Base-by-base conservation (phyloP, 2,888 invertebrate genomes). In the Eupithecia insigniata region DNA sequence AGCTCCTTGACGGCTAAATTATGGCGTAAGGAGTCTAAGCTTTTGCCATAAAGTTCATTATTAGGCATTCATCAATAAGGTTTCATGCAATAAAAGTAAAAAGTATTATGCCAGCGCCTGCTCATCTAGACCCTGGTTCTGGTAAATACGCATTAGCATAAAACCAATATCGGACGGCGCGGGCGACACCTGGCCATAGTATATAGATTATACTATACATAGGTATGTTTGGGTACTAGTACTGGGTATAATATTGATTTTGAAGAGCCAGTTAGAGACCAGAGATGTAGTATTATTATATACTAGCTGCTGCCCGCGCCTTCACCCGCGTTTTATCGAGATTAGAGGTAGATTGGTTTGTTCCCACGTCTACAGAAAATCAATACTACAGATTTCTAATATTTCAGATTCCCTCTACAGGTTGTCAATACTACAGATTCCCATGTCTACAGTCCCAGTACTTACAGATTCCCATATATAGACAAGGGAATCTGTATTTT, bases 141-240 rank as follows among this genome's bases (percentile, higher is more conserved):
- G 80, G 87, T 89, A 89, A 89, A 89, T 87, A 87, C 78, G 78
- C 74, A 92, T 93, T 93, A 91, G 87, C 92, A 92, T 93, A 92
- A 92, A 93, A 87, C 87, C 90, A 92, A 93, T 92, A 93, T 90
- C 86, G 84, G 73, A 70, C 83, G 82, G 81, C 80, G 75, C 75
- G 68, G 72, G 69, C 70, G 79, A 73, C 83, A 90, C 89, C 91
- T 90, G 89, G 81, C 83, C 80, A 82, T 85, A 84, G 83, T 84
- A 83, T 83, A 84, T 61, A 84, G 85, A 86, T 81, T 81, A 82
- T 78, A 74, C 77, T 12, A 26, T 0, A 26, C 8, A 10, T 55
- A 51, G n/a, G 8, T 51, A 22, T 46, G 55, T 22, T 51, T 12
- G 1, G 46, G 46, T 55, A 51, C 12, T 26, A 26, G 43, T 51